These are phyloP conservation scores for Augochlora pura DNA, from an alignment of 1,140 invertebrate species.

Conservation along the genomic window DNA sequence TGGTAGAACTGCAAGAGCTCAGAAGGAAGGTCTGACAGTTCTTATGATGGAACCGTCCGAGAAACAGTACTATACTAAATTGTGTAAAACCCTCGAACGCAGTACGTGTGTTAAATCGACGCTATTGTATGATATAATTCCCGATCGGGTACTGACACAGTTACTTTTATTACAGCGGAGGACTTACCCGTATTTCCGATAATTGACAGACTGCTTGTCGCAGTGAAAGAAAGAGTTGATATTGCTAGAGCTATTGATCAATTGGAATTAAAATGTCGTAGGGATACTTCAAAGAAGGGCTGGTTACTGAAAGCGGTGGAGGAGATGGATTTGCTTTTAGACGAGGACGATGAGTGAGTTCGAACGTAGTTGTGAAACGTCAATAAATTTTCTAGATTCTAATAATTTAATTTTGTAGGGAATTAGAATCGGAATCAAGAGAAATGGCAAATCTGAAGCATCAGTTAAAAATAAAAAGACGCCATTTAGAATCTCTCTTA, in stretches of 20 bases:
- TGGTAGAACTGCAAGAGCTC: constrained; percentile 95
- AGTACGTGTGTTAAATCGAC: constrained; percentile 80
- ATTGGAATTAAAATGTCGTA: constrained; percentile 85
- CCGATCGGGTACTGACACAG: not conserved
- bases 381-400: not conserved
- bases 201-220: constrained; percentile 84
- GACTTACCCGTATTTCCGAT: constrained; percentile 92
- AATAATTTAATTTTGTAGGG: constrained; percentile 58
- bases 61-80: constrained; percentile 88
- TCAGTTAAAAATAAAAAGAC: constrained; percentile 81
- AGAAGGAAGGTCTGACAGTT: constrained; percentile 93
- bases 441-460: constrained; percentile 72
- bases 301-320: constrained; percentile 92
- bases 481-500: constrained; percentile 82
- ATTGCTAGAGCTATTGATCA: constrained; percentile 90
- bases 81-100: constrained; percentile 91
- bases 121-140: constrained; percentile 13
- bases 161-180: constrained; percentile 82
- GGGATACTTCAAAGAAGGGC: constrained; percentile 85
- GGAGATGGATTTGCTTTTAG: constrained; percentile 93
- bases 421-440: constrained; percentile 73
- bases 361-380: constrained; percentile 45
- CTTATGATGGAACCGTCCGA: constrained; percentile 95
- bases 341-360: constrained; percentile 87
- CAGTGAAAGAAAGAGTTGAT: constrained; percentile 87